Evolutionary conservation across 2,113 vertebrate genomes (phyloP).

Genomic region (Platichthys stellatus): DNA sequence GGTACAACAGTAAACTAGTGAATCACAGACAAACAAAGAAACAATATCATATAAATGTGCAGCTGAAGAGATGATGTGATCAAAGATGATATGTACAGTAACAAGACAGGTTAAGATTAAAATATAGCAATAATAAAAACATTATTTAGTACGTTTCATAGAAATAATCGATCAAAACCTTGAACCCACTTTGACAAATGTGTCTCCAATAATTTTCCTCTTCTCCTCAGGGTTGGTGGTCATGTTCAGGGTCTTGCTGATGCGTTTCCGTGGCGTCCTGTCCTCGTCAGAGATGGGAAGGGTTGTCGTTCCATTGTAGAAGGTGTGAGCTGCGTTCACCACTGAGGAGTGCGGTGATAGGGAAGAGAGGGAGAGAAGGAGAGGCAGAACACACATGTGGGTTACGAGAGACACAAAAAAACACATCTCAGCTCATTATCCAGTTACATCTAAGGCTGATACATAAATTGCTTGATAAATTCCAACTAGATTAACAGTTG

Average conservation of each 20-base stretch:
- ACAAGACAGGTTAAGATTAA: neutral
- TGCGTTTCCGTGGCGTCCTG: slow-evolving; percentile 95
- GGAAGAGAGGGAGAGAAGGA: no score
- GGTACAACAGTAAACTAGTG: neutral
- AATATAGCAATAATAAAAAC: neutral
- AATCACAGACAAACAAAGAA: neutral
- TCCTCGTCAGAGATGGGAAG: slow-evolving; percentile 98
- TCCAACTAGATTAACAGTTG: neutral
- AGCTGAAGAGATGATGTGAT: neutral
- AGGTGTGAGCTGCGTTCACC: slow-evolving; percentile 97
- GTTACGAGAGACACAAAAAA: neutral
- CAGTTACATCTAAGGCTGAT: neutral
- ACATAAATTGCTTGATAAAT: neutral
- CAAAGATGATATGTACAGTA: neutral
- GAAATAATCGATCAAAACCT: neutral
- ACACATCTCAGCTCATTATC: neutral
- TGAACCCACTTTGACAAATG: slow-evolving; percentile 92
- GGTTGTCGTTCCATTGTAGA: slow-evolving; percentile 98
- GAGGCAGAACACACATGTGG: neutral
- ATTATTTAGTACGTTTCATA: no score
- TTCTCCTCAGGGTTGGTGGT: slow-evolving; percentile 99
- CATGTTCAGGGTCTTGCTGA: slow-evolving; percentile 99
- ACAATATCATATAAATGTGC: no score
- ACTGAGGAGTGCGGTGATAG: slow-evolving; percentile 77
- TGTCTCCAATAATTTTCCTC: slow-evolving; percentile 98